Conservation (phyloP, 1,140 invertebrate genomes). For the Heterodera carotae region DNA sequence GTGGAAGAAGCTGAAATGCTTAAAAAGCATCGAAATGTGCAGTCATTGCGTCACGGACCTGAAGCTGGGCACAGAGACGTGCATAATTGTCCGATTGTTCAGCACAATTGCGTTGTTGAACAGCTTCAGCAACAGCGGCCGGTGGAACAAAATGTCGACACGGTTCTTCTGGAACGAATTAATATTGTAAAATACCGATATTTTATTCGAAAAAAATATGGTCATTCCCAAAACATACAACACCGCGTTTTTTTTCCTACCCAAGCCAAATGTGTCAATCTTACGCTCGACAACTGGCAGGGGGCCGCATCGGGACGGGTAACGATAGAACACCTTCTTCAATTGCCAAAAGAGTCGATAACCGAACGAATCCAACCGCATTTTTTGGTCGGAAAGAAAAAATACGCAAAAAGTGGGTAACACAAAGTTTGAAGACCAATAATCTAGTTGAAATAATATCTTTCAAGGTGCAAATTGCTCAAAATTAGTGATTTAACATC, state of each 20-base stretch:
- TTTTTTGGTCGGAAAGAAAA: not conserved
- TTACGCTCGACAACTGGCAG: constrained; percentile 9
- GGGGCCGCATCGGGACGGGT: not conserved
- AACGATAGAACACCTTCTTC: constrained; percentile 2
- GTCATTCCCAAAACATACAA: no score
- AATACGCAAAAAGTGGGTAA: not conserved
- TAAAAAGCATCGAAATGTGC: not conserved
- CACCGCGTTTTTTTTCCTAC: not conserved
- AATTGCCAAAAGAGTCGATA: constrained; percentile 23
- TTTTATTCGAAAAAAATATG: no score
- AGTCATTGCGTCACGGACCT: not conserved
- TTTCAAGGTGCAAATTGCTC: no score
- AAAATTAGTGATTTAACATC: not conserved
- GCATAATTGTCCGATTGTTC: constrained; percentile 10
- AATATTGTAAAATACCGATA: no score
- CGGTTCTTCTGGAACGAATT: not conserved
- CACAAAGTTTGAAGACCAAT: no score
- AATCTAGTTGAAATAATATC: no score
- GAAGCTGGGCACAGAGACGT: not conserved
- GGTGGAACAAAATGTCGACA: constrained; percentile 17
- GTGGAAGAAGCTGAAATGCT: constrained; percentile 5
- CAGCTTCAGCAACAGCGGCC: not conserved
- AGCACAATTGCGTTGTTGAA: not conserved
- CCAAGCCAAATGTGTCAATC: not conserved
- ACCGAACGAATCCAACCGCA: constrained; percentile 14